Percentiles rank a stretch among this genome's conserved stretches.
phyloP scores from a whole-genome alignment of 1,140 invertebrate species.

The Goniozus legneri region DNA sequence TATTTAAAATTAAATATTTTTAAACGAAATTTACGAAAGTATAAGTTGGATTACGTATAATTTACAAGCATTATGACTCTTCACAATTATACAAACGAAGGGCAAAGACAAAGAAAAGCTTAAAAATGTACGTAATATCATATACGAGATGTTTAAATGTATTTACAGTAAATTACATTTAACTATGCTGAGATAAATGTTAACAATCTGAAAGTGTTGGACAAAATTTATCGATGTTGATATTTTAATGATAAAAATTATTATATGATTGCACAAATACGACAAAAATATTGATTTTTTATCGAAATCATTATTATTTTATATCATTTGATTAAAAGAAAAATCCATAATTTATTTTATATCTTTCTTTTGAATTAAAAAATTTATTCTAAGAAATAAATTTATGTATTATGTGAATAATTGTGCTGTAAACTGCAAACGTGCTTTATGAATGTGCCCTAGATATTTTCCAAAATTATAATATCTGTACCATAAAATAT shows the following conservation, averaged over 20 bases:
- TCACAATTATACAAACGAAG: too few species aligned
- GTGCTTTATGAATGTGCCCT: too few species aligned
- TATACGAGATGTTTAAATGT: too few species aligned
- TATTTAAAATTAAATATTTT: neutral
- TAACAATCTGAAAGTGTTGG: too few species aligned
- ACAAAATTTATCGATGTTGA: neutral
- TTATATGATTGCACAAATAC: neutral
- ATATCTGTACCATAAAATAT: neutral
- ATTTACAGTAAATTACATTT: too few species aligned
- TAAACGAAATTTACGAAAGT: neutral
- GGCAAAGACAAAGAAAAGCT: neutral
- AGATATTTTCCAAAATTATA: too few species aligned
- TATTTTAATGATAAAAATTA: neutral
- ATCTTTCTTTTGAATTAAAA: neutral
- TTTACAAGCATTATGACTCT: too few species aligned
- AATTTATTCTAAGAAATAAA: neutral
- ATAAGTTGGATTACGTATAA: neutral
- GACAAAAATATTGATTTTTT: neutral
- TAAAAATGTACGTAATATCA: neutral
- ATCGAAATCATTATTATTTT: neutral
- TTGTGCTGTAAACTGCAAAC: too few species aligned
- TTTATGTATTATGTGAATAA: neutral
- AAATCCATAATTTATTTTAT: neutral
- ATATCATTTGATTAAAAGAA: neutral
- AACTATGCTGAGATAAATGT: too few species aligned